Evolutionary conservation across 2,797 vertebrate genomes (phyloP).

Genomic region (Vireo griseus): DNA sequence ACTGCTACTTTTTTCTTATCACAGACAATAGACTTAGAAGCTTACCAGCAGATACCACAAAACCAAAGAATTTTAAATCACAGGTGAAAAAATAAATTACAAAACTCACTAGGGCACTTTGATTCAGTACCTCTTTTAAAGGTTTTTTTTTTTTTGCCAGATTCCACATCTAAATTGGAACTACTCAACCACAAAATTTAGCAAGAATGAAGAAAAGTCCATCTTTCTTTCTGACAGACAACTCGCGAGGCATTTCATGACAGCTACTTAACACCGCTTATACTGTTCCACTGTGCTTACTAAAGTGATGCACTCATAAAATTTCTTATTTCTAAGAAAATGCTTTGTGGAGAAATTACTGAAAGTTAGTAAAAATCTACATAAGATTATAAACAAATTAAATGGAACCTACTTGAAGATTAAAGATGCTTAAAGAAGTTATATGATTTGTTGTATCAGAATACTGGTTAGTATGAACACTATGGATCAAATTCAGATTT

Average conservation of each 20-base stretch:
- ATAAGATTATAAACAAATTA: not conserved
- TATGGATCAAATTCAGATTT: not conserved
- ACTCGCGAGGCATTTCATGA: not conserved
- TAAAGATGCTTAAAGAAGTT: not conserved
- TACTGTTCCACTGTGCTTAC: not conserved
- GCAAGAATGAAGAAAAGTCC: not conserved
- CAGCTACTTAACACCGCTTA: not conserved
- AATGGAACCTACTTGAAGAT: not conserved
- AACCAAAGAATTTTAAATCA: not conserved
- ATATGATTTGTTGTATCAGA: not conserved
- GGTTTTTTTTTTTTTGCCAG: not conserved
- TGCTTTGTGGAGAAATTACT: not conserved
- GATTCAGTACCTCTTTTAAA: not conserved
- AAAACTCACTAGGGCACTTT: not conserved
- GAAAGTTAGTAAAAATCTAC: not conserved
- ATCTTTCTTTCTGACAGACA: not conserved
- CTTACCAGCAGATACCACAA: not conserved
- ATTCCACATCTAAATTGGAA: not conserved
- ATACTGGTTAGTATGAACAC: not conserved
- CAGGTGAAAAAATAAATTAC: not conserved
- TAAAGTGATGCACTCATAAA: not conserved
- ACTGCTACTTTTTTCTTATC: not conserved
- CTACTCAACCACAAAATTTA: not conserved
- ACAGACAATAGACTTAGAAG: not conserved
- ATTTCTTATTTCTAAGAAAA: not conserved